Evolutionary conservation across 2,113 vertebrate species (phyloP), one percentile per base, ranked within the genome.

Genomic region (Lophura nycthemera): DNA sequence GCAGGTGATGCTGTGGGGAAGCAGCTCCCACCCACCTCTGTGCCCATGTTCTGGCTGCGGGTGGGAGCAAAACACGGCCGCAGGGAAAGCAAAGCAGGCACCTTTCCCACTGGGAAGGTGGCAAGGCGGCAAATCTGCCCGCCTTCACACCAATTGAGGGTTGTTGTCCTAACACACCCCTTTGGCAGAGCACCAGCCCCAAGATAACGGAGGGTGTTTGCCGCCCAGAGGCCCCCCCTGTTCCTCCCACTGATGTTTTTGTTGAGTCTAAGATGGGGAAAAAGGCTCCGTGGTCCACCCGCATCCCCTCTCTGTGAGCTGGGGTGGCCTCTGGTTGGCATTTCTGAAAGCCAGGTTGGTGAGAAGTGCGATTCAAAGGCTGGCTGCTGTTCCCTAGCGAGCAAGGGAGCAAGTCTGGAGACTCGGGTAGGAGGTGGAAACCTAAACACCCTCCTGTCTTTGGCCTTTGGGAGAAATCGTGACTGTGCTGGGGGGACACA

Each of bases 1-100:
- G 0, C 29, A 25, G 57, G 56, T 20, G 21, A 16, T 0, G 0
- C 18, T 40, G n/a, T 0, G 0, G 78, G 66, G 79, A 30, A 52
- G 60, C 86, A 11, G 61, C 61, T 64, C 61, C 38, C 70, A 10
- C 27, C 22, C 38, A 19, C 13, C 29, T 5, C 60, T 0, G 1
- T 69, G 59, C 38, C 0, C 0, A 3, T 69, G 54, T 63, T 32
- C 50, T 59, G 34, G 73, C n/a, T 67, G 38, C 47, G 71, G 29
- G 56, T 70, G 50, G 43, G 79, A 91, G 48, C 25, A 40, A 40
- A 87, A 63, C 6, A 13, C 63, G 52, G 13, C 34, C 48, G 22
- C 36, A 29, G 15, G 71, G 70, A 76, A 71, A 42, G 63, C 0
- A 1, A 78, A 48, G 71, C 70, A 45, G 52, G 54, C 64, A 56